Percentiles rank a stretch among this genome's conserved stretches.
Conservation (phyloP, 2,797 vertebrate species). For the Esox lucius region DNA sequence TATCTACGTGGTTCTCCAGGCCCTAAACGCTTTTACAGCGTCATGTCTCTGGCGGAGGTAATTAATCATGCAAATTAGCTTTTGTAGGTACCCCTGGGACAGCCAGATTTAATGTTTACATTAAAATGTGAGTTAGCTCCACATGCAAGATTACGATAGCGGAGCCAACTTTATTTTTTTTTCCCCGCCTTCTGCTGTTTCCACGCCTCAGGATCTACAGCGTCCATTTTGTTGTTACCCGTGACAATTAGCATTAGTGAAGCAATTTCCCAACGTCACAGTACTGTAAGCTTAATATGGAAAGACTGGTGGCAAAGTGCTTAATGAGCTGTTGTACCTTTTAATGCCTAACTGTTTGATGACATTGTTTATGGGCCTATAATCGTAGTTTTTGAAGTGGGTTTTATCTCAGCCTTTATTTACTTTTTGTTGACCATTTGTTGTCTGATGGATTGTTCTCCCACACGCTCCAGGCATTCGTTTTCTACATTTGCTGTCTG, state of each 20-base stretch:
- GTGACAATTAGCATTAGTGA: neutral
- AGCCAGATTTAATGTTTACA: constrained; percentile 3
- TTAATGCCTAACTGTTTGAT: neutral
- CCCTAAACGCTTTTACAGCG: neutral
- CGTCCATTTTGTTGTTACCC: neutral
- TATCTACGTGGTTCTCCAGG: constrained; percentile 8
- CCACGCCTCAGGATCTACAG: neutral
- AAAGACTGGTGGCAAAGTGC: neutral
- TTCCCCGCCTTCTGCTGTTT: neutral
- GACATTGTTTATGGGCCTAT: neutral
- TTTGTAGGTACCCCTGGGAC: constrained; percentile 16
- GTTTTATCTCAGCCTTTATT: too few relatives aligned
- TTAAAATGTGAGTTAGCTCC: constrained; percentile 13
- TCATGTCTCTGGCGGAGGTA: constrained; percentile 16
- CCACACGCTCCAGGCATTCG: neutral
- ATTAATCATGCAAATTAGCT: constrained; percentile 39
- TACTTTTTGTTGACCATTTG: too few relatives aligned
- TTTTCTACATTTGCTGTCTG: neutral
- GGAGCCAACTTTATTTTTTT: neutral
- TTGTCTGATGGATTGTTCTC: neutral
- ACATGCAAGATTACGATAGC: neutral
- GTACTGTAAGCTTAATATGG: neutral
- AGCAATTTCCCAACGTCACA: neutral
- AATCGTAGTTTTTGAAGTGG: neutral
- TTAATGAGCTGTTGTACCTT: neutral